These are phyloP conservation scores for Anthoscopus minutus DNA, from an alignment of 2,113 vertebrate species.

Conservation along the genomic window DNA sequence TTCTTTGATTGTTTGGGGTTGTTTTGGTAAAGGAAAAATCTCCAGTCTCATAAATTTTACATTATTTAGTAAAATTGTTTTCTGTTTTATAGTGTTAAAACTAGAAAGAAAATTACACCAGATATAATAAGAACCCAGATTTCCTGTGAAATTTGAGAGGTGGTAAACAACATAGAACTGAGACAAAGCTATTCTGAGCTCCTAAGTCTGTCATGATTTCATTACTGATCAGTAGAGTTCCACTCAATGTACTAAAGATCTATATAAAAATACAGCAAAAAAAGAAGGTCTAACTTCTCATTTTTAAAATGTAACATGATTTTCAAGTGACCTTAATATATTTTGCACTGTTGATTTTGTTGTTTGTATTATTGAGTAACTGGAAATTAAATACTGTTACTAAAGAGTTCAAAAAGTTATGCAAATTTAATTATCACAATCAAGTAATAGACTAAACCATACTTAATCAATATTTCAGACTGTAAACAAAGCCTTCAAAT, in stretches of 20 bases:
- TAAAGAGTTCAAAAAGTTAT: background rate
- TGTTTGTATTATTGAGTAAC: background rate
- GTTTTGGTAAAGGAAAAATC: background rate
- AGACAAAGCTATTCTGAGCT: background rate
- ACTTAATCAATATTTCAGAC: background rate
- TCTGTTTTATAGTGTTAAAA: background rate
- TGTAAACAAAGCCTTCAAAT: background rate
- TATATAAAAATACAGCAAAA: background rate
- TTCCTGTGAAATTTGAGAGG: background rate
- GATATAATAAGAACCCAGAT: background rate
- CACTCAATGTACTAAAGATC: background rate
- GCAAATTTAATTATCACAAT: background rate
- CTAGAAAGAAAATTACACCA: background rate
- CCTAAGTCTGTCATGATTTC: background rate
- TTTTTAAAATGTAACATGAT: background rate
- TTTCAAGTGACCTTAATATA: background rate
- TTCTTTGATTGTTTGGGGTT: background rate
- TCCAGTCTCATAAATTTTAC: background rate
- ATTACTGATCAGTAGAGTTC: background rate
- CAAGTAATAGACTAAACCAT: background rate
- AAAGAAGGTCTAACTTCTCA: background rate
- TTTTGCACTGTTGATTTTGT: background rate
- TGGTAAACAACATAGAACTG: background rate
- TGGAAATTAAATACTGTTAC: background rate
- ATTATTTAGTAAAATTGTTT: background rate